Evolutionary conservation across 2,113 vertebrate genomes (phyloP).

Genomic region (Melanerpes aurifrons): DNA sequence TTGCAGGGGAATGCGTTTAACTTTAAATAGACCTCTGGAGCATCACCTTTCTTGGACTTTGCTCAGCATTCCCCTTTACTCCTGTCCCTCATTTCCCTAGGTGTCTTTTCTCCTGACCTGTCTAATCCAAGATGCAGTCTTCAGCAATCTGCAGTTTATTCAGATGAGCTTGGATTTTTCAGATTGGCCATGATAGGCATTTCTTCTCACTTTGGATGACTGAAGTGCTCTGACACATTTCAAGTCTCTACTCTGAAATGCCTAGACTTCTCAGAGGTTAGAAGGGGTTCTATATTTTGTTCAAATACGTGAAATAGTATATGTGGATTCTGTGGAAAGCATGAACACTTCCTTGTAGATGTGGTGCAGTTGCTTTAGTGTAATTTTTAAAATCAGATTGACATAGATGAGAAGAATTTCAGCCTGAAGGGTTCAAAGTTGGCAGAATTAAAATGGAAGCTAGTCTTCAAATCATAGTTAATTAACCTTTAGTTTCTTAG

Average conservation of each 20-base stretch:
- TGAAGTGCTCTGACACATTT: neutral
- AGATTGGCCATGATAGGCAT: neutral
- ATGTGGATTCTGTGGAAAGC: neutral
- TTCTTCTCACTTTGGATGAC: neutral
- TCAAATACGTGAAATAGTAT: neutral
- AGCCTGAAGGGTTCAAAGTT: neutral
- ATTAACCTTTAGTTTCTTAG: slow-evolving; percentile 1
- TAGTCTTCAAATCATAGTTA: neutral
- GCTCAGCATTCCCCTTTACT: neutral
- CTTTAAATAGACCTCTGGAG: neutral
- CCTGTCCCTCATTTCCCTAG: neutral
- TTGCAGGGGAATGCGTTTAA: neutral
- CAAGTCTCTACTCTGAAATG: neutral
- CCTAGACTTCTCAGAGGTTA: neutral
- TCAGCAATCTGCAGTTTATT: neutral
- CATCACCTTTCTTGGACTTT: neutral
- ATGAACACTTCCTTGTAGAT: neutral
- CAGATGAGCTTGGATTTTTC: neutral
- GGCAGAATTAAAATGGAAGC: neutral
- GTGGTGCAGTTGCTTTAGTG: neutral
- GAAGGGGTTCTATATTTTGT: neutral
- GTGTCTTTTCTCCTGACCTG: neutral
- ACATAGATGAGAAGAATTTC: neutral
- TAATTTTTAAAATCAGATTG: neutral
- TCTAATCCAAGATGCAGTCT: neutral